Evolutionary conservation across 2,113 vertebrate genomes (phyloP), one percentile per base, ranked within the genome.

Genomic region (Vulpes lagopus): DNA sequence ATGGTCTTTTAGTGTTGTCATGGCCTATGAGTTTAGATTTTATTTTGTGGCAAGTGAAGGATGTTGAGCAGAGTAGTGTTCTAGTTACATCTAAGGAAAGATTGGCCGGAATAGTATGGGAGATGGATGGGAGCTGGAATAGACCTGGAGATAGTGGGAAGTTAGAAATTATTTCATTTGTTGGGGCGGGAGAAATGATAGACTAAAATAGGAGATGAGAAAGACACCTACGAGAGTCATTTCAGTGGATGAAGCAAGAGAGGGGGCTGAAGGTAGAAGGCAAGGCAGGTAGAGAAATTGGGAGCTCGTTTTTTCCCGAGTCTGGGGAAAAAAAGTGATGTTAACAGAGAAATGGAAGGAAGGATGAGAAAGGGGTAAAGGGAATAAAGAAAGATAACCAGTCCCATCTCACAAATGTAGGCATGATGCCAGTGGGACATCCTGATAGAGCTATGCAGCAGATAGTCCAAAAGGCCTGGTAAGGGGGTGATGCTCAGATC

Each of bases 371-470:
- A 17, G 9, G 20, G 38, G 19, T 12, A 2, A 67, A 30, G n/a
- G 19, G 7, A 55, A 4, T 9, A 27, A 74, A 88, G 65, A 8
- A 71, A 81, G 60, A 16, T 4, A 59, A 38, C 8, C 35, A 4
- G 7, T 35, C 11, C 25, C 1, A 1, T 59, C 64, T 35, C 10
- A 0, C 6, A 11, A 15, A 2, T 1, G 0, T 3, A 2, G 78
- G 6, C 0, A 0, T 30, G 64, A 16, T 15, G 14, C 38, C 19
- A 0, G 4, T 6, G 35, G 62, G 17, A 27, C 11, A 32, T 51
- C 23, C 8, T 1, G 12, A 15, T 62, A n/a, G 81, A 35, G 16
- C 0, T 6, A 19, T 1, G 6, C 4, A 19, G 49, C 1, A 30
- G 82, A 60, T 9, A 4, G 20, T 4, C 8, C 23, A 5, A 35